Evolutionary conservation across 2,797 vertebrate species (phyloP), one percentile per base, ranked within the genome.

Genomic region (Nannoperca australis): DNA sequence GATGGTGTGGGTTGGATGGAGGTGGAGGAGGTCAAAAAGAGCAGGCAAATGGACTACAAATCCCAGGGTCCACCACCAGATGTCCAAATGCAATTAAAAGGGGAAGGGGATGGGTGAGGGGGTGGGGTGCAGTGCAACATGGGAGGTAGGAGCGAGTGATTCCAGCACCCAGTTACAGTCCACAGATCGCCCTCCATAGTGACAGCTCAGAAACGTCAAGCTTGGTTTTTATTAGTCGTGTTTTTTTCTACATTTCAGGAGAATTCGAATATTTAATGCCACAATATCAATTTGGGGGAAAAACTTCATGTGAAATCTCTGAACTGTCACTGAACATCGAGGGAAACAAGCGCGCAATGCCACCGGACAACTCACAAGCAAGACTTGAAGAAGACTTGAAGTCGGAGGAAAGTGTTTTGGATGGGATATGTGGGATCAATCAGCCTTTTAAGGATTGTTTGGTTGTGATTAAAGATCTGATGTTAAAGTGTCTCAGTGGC

Each of bases 131-230:
- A 63, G 77, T 87, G 79, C 68, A 73, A 85, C 80, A 80, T 77
- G 87, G 78, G 85, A 90, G 81, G 79, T 54, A 84, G 92, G 92
- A 94, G 92, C 85, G 51, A 90, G 85, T 94, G 93, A 94, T 93
- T 88, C 89, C 93, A 94, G 89, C 91, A 89, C 89, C 87, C 84
- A 88, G 88, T 83, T 87, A 88, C 84, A 91, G 86, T 70, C 85
- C 87, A 91, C 84, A 72, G 82, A 66, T 82, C 53, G 56, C 63
- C 78, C 83, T 81, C 68, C 58, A 60, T 77, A 79, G 51, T 73
- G 82, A 89, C 89, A 92, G 90, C 81, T 92, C 90, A 88, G 84
- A 89, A 55, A 87, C 75, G 56, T 59, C 10, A n/a, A 11, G 18
- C 1, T 49, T 49, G 34, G 10, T 10, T 22, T 22, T 56, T 24